Conservation (phyloP, 2,888 invertebrate genomes). For the Ditylenchus weischeri region DNA sequence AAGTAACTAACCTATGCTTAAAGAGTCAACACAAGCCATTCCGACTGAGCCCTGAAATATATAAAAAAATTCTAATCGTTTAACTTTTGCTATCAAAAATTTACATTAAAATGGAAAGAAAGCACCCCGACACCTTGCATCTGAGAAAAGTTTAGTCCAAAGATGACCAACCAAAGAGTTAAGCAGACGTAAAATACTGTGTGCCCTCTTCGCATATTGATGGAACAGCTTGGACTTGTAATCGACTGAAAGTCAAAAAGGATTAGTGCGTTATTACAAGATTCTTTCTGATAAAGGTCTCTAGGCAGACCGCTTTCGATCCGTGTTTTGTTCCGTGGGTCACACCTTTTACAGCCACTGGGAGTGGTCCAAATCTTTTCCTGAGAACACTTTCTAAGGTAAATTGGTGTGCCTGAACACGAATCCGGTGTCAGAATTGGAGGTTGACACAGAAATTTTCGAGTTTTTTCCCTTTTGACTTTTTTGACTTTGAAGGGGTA, state of each 20-base stretch:
- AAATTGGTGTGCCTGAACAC: no score
- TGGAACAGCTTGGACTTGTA: slow-evolving; percentile 82
- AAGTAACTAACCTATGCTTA: slow-evolving; percentile 23
- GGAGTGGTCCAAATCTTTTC: no score
- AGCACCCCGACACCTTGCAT: slow-evolving; percentile 37
- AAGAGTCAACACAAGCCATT: slow-evolving; percentile 44
- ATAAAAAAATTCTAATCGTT: neutral
- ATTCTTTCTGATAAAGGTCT: neutral
- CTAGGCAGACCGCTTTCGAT: no score
- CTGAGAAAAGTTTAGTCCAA: slow-evolving; percentile 57
- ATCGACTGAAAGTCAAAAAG: slow-evolving; percentile 65
- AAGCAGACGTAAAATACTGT: slow-evolving; percentile 77
- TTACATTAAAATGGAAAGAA: slow-evolving; percentile 30
- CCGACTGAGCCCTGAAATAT: slow-evolving; percentile 31
- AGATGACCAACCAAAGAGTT: slow-evolving; percentile 76
- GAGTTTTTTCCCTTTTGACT: no score
- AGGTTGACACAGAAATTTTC: no score
- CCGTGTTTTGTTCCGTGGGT: no score
- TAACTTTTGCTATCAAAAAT: neutral
- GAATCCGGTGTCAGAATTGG: no score
- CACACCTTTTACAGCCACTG: no score
- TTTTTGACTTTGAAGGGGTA: no score
- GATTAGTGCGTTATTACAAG: slow-evolving; percentile 1
- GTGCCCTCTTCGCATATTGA: slow-evolving; percentile 76
- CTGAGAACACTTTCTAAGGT: no score